Evolutionary conservation across 2,797 vertebrate genomes (phyloP).

Genomic region (Chloroceryle inda): DNA sequence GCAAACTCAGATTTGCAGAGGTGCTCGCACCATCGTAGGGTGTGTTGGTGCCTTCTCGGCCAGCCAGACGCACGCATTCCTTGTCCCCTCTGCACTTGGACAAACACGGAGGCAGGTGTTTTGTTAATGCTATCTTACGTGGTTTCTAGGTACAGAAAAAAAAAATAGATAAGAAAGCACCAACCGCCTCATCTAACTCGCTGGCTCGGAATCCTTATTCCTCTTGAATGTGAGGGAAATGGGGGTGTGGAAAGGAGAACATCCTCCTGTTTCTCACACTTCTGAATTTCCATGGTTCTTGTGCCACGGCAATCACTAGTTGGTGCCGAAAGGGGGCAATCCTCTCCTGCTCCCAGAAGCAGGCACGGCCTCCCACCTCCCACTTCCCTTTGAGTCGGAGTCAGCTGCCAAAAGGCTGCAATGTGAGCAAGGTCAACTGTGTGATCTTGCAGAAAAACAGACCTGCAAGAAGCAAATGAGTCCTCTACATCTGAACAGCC

Average conservation of each 20-base stretch:
- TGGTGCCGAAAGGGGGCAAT: not conserved
- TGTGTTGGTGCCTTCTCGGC: not conserved
- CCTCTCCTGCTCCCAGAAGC: not conserved
- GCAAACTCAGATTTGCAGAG: not conserved
- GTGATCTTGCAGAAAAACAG: not conserved
- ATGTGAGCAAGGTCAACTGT: slow-evolving; percentile 38
- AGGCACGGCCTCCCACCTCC: not conserved
- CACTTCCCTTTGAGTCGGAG: not conserved
- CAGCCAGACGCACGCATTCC: not conserved
- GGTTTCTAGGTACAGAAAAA: not conserved
- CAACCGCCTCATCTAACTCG: not conserved
- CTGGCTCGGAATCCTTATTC: not conserved
- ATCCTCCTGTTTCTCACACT: not conserved
- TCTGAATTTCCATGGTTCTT: not conserved
- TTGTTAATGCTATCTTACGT: slow-evolving; percentile 54
- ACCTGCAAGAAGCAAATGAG: not conserved
- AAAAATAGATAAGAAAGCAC: not conserved
- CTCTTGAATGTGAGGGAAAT: not conserved
- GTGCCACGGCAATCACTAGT: not conserved
- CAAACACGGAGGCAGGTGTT: not conserved
- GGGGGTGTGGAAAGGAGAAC: not conserved
- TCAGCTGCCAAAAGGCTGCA: slow-evolving; percentile 28
- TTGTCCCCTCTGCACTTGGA: not conserved
- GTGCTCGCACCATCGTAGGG: not conserved
- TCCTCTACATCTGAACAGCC: not conserved